phyloP scores from a whole-genome alignment of 2,888 invertebrate genomes.

The Esperia sulphurella region DNA sequence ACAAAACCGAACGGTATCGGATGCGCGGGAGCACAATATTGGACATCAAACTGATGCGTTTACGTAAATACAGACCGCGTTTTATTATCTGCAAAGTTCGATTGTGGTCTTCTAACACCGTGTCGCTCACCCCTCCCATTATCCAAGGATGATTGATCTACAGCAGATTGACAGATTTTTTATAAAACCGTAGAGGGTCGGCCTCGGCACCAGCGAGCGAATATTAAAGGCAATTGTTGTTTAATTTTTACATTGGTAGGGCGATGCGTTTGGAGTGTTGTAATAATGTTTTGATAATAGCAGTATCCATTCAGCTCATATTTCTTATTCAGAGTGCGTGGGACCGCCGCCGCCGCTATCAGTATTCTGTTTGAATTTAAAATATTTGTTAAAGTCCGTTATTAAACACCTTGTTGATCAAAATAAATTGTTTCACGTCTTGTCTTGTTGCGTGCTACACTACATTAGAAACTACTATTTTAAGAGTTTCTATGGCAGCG shows the following conservation, averaged over 20 bases:
- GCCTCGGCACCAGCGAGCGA: slow-evolving; percentile 53
- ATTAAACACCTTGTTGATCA: slow-evolving; percentile 50
- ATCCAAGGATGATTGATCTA: slow-evolving; percentile 76
- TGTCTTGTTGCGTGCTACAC: too few relatives aligned
- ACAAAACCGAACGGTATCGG: slow-evolving; percentile 52
- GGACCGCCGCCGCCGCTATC: slow-evolving; percentile 35
- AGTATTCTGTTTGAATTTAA: slow-evolving; percentile 51
- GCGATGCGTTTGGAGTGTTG: slow-evolving; percentile 74
- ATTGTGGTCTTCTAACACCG: slow-evolving; percentile 58
- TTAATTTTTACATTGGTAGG: slow-evolving; percentile 76
- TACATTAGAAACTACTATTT: too few relatives aligned
- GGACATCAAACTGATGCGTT: slow-evolving; percentile 71
- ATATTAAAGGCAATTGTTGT: slow-evolving; percentile 80
- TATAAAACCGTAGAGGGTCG: slow-evolving; percentile 64
- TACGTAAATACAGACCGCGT: slow-evolving; percentile 73
- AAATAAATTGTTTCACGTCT: too few relatives aligned
- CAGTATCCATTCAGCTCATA: slow-evolving; percentile 76
- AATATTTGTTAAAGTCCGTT: slow-evolving; percentile 46
- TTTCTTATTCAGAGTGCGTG: slow-evolving; percentile 78
- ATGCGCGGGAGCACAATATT: slow-evolving; percentile 62
- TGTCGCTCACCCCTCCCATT: slow-evolving; percentile 66
- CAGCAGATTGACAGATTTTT: slow-evolving; percentile 78
- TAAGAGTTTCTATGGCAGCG: too few relatives aligned
- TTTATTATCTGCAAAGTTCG: slow-evolving; percentile 71
- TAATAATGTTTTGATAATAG: slow-evolving; percentile 80